These are phyloP conservation scores for Camptogramma bilineatum DNA, from an alignment of 2,888 invertebrate genomes.

Conservation along the genomic window DNA sequence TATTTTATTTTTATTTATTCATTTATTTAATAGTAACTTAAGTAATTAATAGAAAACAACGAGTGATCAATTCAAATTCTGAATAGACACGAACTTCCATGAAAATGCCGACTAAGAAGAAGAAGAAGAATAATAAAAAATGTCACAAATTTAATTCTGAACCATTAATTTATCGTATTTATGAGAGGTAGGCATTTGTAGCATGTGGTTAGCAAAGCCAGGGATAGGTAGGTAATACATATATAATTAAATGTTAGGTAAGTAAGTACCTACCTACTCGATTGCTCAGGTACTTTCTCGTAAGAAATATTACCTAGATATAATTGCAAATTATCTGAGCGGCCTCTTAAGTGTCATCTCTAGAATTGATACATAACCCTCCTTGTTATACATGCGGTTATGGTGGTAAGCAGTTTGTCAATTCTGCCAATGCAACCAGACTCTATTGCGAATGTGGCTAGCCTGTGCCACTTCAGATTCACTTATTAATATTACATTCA, in stretches of 20 bases:
- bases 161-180: no score
- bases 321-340: slow-evolving; percentile 19
- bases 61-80: no score
- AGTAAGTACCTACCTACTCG: slow-evolving; percentile 3
- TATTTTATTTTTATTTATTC: no score
- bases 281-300: slow-evolving; percentile 21
- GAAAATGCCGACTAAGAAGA: no score
- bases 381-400: slow-evolving; percentile 17
- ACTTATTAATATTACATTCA: not conserved
- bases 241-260: not conserved
- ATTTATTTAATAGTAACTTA: no score
- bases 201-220: no score
- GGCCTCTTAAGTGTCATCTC: slow-evolving; percentile 24
- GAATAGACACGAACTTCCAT: no score
- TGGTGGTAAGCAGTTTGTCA: slow-evolving; percentile 54
- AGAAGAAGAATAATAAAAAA: no score
- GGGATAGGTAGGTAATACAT: no score
- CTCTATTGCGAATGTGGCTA: slow-evolving; percentile 20
- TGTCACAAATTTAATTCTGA: no score
- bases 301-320: slow-evolving; percentile 20
- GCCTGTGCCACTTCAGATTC: slow-evolving; percentile 4
- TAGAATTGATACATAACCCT: slow-evolving; percentile 27
- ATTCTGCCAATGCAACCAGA: slow-evolving; percentile 69
- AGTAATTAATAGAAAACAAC: no score
- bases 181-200: no score